Evolutionary conservation across 2,797 vertebrate genomes (phyloP).

Genomic region (Enteromius anoplus): DNA sequence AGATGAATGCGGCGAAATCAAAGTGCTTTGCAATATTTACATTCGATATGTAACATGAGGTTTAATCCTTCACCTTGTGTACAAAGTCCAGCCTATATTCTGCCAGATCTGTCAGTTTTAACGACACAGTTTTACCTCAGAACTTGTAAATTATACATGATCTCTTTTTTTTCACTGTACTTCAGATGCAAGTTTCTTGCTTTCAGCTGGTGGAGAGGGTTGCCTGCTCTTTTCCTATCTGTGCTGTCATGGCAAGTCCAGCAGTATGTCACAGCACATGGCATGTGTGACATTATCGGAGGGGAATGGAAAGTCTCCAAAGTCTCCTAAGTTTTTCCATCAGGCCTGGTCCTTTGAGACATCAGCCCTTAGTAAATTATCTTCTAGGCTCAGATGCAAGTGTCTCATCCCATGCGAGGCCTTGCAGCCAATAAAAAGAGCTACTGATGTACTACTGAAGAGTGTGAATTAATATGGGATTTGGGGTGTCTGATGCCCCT

Average conservation of each 20-base stretch:
- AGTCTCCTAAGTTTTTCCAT: constrained; percentile 72
- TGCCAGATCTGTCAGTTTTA: constrained; percentile 28
- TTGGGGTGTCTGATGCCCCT: constrained; percentile 8
- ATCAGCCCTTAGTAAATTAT: constrained; percentile 71
- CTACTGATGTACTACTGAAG: neutral
- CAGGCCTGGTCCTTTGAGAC: constrained; percentile 72
- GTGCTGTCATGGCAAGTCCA: constrained; percentile 18
- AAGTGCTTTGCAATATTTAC: constrained; percentile 20
- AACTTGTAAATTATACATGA: neutral
- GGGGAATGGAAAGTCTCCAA: constrained; percentile 61
- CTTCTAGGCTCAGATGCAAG: constrained; percentile 73
- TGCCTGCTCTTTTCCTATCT: neutral
- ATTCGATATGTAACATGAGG: constrained; percentile 18
- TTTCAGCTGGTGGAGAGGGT: neutral
- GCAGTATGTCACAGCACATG: constrained; percentile 62
- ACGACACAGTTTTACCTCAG: constrained; percentile 7
- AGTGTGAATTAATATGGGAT: neutral
- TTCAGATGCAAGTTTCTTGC: constrained; percentile 13
- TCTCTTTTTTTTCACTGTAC: neutral
- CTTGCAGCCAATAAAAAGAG: constrained; percentile 67
- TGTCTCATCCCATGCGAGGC: constrained; percentile 70
- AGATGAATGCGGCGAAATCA: constrained; percentile 19
- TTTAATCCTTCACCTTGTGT: constrained; percentile 17
- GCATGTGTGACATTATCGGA: constrained; percentile 71
- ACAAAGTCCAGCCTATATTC: neutral